These are phyloP conservation scores for Platycheirus rosarum DNA, from an alignment of 2,888 invertebrate genomes.

Conservation along the genomic window DNA sequence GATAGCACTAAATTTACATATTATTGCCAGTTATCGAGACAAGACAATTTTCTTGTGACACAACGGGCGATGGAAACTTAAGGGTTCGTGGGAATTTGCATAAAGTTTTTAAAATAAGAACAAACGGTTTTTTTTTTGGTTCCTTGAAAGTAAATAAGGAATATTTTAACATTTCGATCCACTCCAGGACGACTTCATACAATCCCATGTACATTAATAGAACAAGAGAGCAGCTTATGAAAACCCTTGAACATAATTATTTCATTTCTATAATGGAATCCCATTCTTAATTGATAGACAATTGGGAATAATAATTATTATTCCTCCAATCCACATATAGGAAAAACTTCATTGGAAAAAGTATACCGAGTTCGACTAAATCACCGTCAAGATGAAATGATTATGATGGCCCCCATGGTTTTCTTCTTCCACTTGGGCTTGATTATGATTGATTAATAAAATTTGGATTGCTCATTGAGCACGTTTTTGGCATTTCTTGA, in stretches of 20 bases:
- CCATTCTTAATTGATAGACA: conserved; percentile 56
- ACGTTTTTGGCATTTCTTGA: conserved; percentile 65
- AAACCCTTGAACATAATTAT: conserved; percentile 38
- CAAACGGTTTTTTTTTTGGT: conserved; percentile 17
- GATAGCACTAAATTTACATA: conserved; percentile 61
- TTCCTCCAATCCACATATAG: conserved; percentile 33
- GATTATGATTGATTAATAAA: conserved; percentile 73
- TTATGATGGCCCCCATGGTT: conserved; percentile 52
- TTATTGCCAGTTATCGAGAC: conserved; percentile 71
- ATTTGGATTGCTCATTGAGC: conserved; percentile 74
- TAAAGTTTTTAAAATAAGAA: conserved; percentile 65
- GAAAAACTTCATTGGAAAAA: conserved; percentile 34
- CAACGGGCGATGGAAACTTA: conserved; percentile 42
- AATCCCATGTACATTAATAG: conserved; percentile 16
- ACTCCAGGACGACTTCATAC: conserved; percentile 24
- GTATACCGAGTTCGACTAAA: conserved; percentile 64
- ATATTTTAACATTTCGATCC: neutral
- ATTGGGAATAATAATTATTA: conserved; percentile 64
- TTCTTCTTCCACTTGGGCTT: conserved; percentile 20
- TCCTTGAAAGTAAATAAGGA: conserved; percentile 25
- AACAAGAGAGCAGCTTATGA: conserved; percentile 24
- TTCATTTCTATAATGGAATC: conserved; percentile 56
- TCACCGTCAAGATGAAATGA: conserved; percentile 64
- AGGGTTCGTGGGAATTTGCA: conserved; percentile 54
- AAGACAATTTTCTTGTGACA: conserved; percentile 71